A percentile compares a stretch with the other conserved stretches of the same genome.
Evolutionary conservation across 2,888 invertebrate genomes (phyloP).

Genomic region (Invenusta paracnida): DNA sequence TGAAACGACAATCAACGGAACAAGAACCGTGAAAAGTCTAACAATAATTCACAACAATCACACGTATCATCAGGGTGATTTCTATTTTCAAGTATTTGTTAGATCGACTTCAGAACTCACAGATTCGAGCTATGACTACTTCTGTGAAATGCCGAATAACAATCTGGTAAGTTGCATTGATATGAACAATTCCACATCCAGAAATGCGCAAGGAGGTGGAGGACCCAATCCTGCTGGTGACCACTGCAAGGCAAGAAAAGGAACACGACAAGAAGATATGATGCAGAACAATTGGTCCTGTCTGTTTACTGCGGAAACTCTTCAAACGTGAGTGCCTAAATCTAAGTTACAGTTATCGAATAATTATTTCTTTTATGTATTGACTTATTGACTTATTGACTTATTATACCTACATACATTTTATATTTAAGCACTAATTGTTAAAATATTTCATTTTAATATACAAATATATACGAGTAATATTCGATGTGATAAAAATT

Average conservation of each 20-base stretch:
- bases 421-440: too few relatives aligned
- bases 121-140: neutral
- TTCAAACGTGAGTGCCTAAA: neutral
- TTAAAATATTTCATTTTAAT: too few relatives aligned
- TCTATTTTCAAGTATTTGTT: slow-evolving; percentile 25
- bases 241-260: neutral
- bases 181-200: neutral
- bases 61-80: slow-evolving; percentile 6
- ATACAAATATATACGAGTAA: too few relatives aligned
- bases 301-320: neutral
- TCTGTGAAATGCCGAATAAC: neutral
- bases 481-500: too few relatives aligned
- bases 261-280: neutral
- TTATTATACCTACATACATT: too few relatives aligned
- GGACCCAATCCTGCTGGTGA: neutral
- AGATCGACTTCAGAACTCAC: neutral
- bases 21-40: neutral
- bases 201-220: too few relatives aligned
- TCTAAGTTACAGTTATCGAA: too few relatives aligned
- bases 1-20: neutral
- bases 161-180: neutral
- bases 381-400: too few relatives aligned
- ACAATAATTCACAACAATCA: slow-evolving; percentile 24
- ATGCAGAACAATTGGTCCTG: neutral
- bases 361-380: neutral